phyloP scores from a whole-genome alignment of 2,113 vertebrate genomes.

The Alosa alosa region DNA sequence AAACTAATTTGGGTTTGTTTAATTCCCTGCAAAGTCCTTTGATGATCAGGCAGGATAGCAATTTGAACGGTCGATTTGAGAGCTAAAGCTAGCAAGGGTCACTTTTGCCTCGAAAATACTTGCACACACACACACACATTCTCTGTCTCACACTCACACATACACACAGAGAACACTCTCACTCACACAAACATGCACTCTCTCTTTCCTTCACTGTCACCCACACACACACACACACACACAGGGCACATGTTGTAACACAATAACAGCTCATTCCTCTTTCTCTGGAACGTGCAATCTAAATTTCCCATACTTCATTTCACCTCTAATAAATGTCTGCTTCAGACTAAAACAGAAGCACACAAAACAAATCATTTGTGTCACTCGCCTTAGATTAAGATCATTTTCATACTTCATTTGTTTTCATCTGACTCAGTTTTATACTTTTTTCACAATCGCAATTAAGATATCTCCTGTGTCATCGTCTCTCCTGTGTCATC shows the following conservation, averaged over 20 bases:
- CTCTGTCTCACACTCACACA: neutral
- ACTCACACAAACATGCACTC: neutral
- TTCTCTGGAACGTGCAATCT: too few relatives aligned
- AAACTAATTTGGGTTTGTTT: slow-evolving; percentile 75
- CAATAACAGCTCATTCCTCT: neutral
- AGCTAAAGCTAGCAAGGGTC: slow-evolving; percentile 56
- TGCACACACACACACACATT: neutral
- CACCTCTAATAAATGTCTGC: neutral
- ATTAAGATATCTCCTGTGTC: too few relatives aligned
- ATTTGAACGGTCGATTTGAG: slow-evolving; percentile 76
- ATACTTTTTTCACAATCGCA: too few relatives aligned
- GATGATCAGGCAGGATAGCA: slow-evolving; percentile 72
- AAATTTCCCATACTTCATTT: neutral
- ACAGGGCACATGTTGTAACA: neutral
- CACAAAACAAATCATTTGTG: too few relatives aligned
- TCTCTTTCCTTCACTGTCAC: neutral
- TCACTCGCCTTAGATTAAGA: neutral
- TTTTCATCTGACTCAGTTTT: too few relatives aligned
- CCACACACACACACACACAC: neutral
- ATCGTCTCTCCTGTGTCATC: too few relatives aligned
- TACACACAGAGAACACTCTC: neutral
- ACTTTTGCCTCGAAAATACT: slow-evolving; percentile 35
- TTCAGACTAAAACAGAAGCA: neutral
- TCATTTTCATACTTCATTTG: neutral
- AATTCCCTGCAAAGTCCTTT: slow-evolving; percentile 63